Base-by-base conservation (phyloP, 2,797 vertebrate species). In the Hipposideros larvatus region DNA sequence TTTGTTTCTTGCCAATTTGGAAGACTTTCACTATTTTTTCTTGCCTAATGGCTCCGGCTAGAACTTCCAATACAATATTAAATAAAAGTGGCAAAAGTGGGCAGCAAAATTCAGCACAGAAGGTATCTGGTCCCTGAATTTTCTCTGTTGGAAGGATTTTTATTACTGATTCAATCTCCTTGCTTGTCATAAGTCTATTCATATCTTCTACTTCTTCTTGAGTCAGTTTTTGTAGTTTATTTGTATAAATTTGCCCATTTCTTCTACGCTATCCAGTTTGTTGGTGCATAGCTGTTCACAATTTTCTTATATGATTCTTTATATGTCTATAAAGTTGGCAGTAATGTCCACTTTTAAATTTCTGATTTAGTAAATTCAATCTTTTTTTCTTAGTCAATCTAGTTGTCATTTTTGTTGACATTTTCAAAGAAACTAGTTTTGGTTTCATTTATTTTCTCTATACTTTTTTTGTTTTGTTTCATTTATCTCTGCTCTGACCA, bases 1-100 rank as follows among this genome's bases (percentile, higher is more conserved):
- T 68, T 86, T 26, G 22, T 16, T 73, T 53, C 18, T 86, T 87
- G 21, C 55, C 43, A 68, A 82, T 41, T 37, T 80, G 15, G 57
- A 90, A 77, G 24, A 1, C 34, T 74, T 79, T 91, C 65, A 65
- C 31, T 86, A 90, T 55, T 85, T 80, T 91, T 73, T 91, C 48
- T 92, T 89, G 55, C n/a, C 70, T 43, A 73, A 87, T 57, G 90
- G 26, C 59, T 70, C 43, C 51, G n/a, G 68, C 26, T 87, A 86
- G 66, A 74, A 82, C 22, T 90, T 74, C 7, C 26, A 93, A 61
- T 16, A 53, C 5, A 75, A 74, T 74, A n/a, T 19, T 51, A 4
- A 93, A 90, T 1, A 55, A 8, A 65, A 66, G 8, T 6, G 18
- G n/a, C n/a, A 41, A 66, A 75, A 63, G 4, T 19, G 77, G 4